Conservation (phyloP, 2,888 invertebrate genomes). For the Pelosia muscerda region DNA sequence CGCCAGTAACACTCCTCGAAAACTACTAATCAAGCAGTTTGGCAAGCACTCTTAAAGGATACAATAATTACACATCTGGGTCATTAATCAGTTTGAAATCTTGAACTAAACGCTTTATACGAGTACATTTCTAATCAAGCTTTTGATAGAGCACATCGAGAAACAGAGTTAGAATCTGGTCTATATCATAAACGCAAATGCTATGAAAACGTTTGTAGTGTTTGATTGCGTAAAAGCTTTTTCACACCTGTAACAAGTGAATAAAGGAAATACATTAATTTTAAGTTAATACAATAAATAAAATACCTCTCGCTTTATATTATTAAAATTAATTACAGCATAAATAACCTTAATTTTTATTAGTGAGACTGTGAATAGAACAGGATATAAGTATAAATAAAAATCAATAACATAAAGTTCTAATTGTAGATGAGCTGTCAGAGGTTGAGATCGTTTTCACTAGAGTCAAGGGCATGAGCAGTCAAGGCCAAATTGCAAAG, state of each 20-base stretch:
- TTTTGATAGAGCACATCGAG: neutral
- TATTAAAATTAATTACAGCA: too few species aligned
- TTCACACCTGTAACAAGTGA: neutral
- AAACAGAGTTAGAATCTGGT: neutral
- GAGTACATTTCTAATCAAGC: neutral
- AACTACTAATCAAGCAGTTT: constrained; percentile 55
- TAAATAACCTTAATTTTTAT: too few species aligned
- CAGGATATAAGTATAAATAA: neutral
- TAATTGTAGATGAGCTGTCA: constrained; percentile 52
- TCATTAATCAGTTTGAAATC: neutral
- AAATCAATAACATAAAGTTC: neutral
- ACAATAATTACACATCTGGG: constrained; percentile 51
- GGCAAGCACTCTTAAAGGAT: constrained; percentile 48
- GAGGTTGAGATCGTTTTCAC: constrained; percentile 72
- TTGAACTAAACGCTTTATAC: neutral
- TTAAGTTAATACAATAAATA: neutral
- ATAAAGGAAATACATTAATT: too few species aligned
- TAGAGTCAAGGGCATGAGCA: constrained; percentile 78
- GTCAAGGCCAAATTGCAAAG: constrained; percentile 83
- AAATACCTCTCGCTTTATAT: neutral
- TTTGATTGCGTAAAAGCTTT: neutral
- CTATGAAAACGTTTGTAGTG: neutral
- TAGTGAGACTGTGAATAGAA: neutral
- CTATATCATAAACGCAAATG: too few species aligned
- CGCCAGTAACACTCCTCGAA: constrained; percentile 54